A percentile compares a stretch with the other conserved stretches of the same genome.
phyloP scores from a whole-genome alignment of 23 tunicate genomes.

The Trididemnum nubilum region DNA sequence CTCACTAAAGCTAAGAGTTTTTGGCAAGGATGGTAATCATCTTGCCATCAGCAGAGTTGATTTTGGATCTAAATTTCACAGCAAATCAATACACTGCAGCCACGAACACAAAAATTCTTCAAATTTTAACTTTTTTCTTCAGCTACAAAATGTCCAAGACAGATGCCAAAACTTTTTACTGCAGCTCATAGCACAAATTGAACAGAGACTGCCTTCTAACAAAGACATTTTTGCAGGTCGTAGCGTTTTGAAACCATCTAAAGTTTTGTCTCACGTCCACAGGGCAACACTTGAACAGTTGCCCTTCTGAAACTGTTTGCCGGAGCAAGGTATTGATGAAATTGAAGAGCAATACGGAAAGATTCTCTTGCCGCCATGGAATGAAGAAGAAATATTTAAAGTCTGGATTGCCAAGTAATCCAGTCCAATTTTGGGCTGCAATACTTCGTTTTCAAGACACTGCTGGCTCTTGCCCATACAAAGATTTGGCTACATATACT shows the following conservation, averaged over 20 bases:
- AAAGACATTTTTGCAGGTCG: conserved; percentile 17
- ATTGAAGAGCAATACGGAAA: conserved; percentile 39
- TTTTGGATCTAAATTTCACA: conserved; percentile 16
- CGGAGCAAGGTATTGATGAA: neutral
- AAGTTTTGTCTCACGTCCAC: conserved; percentile 33
- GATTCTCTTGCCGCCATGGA: conserved; percentile 30
- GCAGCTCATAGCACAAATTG: neutral
- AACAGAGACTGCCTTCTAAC: conserved; percentile 14
- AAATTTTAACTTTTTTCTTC: conserved; percentile 1
- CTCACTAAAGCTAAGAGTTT: conserved; percentile 14
- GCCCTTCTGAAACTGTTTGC: conserved; percentile 4
- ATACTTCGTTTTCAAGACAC: conserved; percentile 11
- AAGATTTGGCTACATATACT: conserved; percentile 22
- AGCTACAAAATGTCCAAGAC: conserved; percentile 6
- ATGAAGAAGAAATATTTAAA: conserved; percentile 30
- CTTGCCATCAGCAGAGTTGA: conserved; percentile 14
- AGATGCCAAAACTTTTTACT: conserved; percentile 17
- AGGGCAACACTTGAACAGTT: conserved; percentile 16
- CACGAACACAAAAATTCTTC: conserved; percentile 11
- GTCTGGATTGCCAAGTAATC: conserved; percentile 5
- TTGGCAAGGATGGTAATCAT: neutral
- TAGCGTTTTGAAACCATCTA: neutral
- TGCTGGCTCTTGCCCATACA: neutral
- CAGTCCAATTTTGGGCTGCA: conserved; percentile 45
- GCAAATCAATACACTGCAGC: conserved; percentile 24